phyloP scores from a whole-genome alignment of 92 coral and sea anemone species.

The Epizoanthus scotinus region DNA sequence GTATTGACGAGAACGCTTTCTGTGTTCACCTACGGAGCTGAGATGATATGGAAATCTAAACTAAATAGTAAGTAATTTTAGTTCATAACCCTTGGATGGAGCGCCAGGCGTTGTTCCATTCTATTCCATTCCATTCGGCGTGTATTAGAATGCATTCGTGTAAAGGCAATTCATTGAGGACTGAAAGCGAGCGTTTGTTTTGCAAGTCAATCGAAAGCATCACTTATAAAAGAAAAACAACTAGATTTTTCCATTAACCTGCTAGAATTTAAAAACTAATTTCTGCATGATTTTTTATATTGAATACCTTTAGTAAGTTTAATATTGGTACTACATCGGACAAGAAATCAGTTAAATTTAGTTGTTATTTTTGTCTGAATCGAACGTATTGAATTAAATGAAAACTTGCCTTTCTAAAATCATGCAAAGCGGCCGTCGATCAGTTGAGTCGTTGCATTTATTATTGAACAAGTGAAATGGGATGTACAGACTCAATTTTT shows the following conservation, averaged over 20 bases:
- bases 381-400: constrained; percentile 13
- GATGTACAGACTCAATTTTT: constrained; percentile 39
- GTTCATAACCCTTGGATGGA: not conserved
- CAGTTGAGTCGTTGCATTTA: constrained; percentile 37
- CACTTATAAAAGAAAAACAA: constrained; percentile 31
- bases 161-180: constrained; percentile 29
- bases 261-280: not conserved
- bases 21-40: constrained; percentile 4
- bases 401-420: constrained; percentile 12
- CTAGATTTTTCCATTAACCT: constrained; percentile 24
- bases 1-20: constrained; percentile 5
- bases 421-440: constrained; percentile 45
- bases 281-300: not conserved
- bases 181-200: constrained; percentile 34
- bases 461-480: constrained; percentile 41
- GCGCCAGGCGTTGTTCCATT: not conserved
- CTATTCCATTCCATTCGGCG: constrained; percentile 1
- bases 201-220: not conserved
- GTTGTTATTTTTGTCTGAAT: constrained; percentile 1
- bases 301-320: not conserved
- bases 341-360: constrained; percentile 12
- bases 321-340: not conserved
- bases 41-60: constrained; percentile 6
- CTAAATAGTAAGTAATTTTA: not conserved
- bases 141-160: constrained; percentile 5